Evolutionary conservation across 2,113 vertebrate species (phyloP).

Genomic region (Peromyscus californicus): DNA sequence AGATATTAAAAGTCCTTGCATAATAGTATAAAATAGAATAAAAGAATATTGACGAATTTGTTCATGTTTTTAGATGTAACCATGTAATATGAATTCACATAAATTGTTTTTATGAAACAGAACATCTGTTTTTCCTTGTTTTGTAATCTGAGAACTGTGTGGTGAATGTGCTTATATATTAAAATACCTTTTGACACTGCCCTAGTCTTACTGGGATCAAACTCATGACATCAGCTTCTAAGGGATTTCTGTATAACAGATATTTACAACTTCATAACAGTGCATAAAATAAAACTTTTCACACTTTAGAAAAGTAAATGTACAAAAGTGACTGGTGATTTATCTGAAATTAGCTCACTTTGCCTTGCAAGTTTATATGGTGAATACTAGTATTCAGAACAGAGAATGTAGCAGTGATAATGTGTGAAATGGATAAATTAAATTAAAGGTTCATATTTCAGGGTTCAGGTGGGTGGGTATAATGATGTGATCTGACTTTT

Average conservation of each 20-base stretch:
- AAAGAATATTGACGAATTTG: neutral
- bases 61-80: neutral
- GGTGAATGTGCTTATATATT: neutral
- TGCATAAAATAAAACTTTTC: conserved; percentile 9
- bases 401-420: neutral
- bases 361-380: neutral
- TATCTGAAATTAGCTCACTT: conserved; percentile 58
- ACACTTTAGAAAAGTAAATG: conserved; percentile 54
- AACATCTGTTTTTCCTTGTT: neutral
- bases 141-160: neutral
- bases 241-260: neutral
- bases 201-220: neutral
- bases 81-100: neutral
- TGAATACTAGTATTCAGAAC: neutral
- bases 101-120: neutral
- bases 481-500: conserved; percentile 20
- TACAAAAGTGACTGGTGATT: conserved; percentile 1
- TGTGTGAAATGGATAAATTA: conserved; percentile 17
- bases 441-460: conserved; percentile 41
- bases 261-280: neutral
- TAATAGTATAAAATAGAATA: neutral
- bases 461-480: neutral
- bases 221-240: neutral
- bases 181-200: neutral
- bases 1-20: neutral